Conservation (phyloP, 2,888 invertebrate species). For the Dione juno region DNA sequence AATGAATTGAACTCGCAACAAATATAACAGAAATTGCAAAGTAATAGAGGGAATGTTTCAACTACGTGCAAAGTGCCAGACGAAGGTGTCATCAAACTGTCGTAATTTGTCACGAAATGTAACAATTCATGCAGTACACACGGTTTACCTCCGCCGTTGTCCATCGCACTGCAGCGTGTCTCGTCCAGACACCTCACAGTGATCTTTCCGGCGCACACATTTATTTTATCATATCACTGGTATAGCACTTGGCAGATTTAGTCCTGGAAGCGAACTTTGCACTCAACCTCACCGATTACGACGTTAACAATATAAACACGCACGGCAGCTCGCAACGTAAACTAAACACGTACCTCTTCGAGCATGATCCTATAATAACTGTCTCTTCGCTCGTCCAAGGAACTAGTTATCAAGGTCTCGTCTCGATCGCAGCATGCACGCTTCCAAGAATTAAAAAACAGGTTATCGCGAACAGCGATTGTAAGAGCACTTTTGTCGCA, state of each 20-base stretch:
- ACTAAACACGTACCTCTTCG: conserved; percentile 81
- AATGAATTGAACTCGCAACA: conserved; percentile 43
- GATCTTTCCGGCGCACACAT: conserved; percentile 69
- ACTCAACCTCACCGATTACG: conserved; percentile 69
- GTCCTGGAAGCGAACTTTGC: conserved; percentile 62
- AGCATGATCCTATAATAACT: conserved; percentile 81
- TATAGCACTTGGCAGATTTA: conserved; percentile 65
- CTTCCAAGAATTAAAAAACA: conserved; percentile 77
- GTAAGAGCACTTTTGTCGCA: conserved; percentile 45
- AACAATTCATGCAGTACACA: conserved; percentile 69
- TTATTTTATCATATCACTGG: conserved; percentile 69
- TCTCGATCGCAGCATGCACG: conserved; percentile 73
- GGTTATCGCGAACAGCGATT: conserved; percentile 65
- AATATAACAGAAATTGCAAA: conserved; percentile 36
- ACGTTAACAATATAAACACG: conserved; percentile 60
- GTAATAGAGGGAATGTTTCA: conserved; percentile 45
- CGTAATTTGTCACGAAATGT: conserved; percentile 49
- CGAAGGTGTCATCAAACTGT: conserved; percentile 62
- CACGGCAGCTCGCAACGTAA: conserved; percentile 71
- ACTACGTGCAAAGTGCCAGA: conserved; percentile 68
- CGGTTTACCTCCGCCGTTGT: conserved; percentile 79
- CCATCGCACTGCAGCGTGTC: conserved; percentile 72
- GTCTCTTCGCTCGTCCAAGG: conserved; percentile 79
- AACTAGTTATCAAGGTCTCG: conserved; percentile 84
- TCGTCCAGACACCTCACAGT: conserved; percentile 68